A percentile compares a stretch with the other conserved stretches of the same genome.
Conservation (phyloP, 2,888 invertebrate species). For the Herminia tarsipennalis region DNA sequence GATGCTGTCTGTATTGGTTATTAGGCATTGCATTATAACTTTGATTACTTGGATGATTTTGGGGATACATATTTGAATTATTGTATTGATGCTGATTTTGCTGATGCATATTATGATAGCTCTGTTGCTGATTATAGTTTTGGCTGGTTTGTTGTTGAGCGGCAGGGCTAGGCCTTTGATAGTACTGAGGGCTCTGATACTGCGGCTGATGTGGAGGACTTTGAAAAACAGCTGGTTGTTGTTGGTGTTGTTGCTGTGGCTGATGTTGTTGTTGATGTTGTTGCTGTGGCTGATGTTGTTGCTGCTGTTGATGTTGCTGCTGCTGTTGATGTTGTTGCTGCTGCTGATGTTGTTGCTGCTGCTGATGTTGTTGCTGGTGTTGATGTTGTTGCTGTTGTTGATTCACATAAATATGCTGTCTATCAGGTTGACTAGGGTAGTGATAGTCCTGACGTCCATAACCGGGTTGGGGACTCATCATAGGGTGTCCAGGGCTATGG, state of each 20-base stretch:
- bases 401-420: slow-evolving; percentile 70
- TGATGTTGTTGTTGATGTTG: slow-evolving; percentile 54
- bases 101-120: slow-evolving; percentile 64
- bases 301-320: slow-evolving; percentile 32
- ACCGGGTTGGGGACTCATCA: slow-evolving; percentile 77
- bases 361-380: slow-evolving; percentile 46
- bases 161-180: slow-evolving; percentile 69
- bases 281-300: slow-evolving; percentile 53
- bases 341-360: slow-evolving; percentile 50
- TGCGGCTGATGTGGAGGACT: slow-evolving; percentile 77
- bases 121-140: slow-evolving; percentile 68
- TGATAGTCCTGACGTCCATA: slow-evolving; percentile 72
- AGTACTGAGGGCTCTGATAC: slow-evolving; percentile 74
- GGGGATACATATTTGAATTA: slow-evolving; percentile 63
- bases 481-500: slow-evolving; percentile 72
- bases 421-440: slow-evolving; percentile 69
- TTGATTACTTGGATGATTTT: slow-evolving; percentile 60
- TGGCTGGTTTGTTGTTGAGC: slow-evolving; percentile 58
- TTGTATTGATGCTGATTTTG: slow-evolving; percentile 54
- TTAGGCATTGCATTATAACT: slow-evolving; percentile 68
- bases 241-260: slow-evolving; percentile 51
- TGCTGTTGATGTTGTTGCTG: slow-evolving; percentile 56
- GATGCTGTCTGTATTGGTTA: slow-evolving; percentile 68
- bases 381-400: slow-evolving; percentile 59
- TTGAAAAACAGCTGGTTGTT: slow-evolving; percentile 62